phyloP scores from a whole-genome alignment of 2,113 vertebrate genomes.

The Rhinolophus sinicus region DNA sequence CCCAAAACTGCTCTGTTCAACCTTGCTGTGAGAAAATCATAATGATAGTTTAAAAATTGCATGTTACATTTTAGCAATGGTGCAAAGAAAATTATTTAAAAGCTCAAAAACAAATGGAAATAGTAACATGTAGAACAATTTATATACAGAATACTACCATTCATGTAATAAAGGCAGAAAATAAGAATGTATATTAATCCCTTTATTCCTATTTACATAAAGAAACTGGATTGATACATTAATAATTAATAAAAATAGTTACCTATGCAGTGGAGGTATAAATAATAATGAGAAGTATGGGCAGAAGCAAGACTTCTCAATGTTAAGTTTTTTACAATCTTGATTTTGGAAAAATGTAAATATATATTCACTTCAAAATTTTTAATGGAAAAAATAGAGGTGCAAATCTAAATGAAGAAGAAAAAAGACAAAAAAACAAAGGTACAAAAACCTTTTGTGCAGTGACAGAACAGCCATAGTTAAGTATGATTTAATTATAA shows the following conservation, averaged over 20 bases:
- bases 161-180: conserved; percentile 2
- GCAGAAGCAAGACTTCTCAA: not conserved
- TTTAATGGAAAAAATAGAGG: not conserved
- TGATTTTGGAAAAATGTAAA: conserved; percentile 19
- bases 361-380: not conserved
- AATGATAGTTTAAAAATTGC: not conserved
- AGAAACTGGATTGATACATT: not conserved
- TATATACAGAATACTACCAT: not conserved
- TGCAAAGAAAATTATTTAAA: not conserved
- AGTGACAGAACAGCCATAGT: not conserved
- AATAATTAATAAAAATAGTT: not conserved
- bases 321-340: not conserved
- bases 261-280: not conserved
- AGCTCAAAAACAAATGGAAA: conserved; percentile 25
- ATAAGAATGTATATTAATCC: not conserved
- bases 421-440: not conserved
- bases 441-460: not conserved
- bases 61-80: not conserved
- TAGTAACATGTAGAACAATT: not conserved
- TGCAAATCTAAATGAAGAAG: not conserved
- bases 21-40: not conserved
- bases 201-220: not conserved
- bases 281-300: not conserved
- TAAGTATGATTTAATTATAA: not conserved
- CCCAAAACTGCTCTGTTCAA: not conserved